These are phyloP conservation scores for Cosmorhoe ocellata DNA, from an alignment of 2,888 invertebrate genomes.

Conservation along the genomic window DNA sequence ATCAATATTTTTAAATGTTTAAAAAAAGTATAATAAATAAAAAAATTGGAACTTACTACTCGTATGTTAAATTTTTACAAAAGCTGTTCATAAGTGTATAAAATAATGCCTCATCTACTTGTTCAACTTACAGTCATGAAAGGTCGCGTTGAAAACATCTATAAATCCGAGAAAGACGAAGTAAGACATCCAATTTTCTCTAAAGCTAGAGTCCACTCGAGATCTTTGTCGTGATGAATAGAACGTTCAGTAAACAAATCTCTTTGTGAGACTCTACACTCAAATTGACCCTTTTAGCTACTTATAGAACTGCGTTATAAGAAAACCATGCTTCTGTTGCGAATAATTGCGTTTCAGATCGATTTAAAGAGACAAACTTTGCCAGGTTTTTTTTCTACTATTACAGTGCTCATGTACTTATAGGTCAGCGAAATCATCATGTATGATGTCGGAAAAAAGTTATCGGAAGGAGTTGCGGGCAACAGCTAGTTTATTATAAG, in stretches of 20 bases:
- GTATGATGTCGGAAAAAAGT: too few species aligned
- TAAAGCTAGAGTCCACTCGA: constrained; percentile 73
- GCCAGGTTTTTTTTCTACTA: too few species aligned
- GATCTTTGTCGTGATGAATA: constrained; percentile 75
- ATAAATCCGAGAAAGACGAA: constrained; percentile 67
- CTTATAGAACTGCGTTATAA: constrained; percentile 42
- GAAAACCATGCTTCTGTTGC: background rate
- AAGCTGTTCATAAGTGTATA: too few species aligned
- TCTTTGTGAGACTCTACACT: constrained; percentile 61
- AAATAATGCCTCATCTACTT: constrained; percentile 14
- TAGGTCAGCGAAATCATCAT: too few species aligned
- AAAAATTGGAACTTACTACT: too few species aligned
- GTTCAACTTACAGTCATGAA: constrained; percentile 9
- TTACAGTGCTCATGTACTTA: too few species aligned
- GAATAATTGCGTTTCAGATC: background rate
- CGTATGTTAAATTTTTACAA: too few species aligned
- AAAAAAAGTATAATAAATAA: too few species aligned
- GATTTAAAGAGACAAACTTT: background rate
- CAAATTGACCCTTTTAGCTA: constrained; percentile 53
- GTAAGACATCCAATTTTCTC: constrained; percentile 78
- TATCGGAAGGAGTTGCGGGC: too few species aligned
- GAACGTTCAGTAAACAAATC: constrained; percentile 68
- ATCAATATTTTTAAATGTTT: too few species aligned
- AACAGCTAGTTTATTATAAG: too few species aligned
- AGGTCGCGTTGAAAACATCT: constrained; percentile 54